Evolutionary conservation across 2,888 invertebrate species (phyloP), one percentile per base, ranked within the genome.

Genomic region (Drosophila buzzatii): DNA sequence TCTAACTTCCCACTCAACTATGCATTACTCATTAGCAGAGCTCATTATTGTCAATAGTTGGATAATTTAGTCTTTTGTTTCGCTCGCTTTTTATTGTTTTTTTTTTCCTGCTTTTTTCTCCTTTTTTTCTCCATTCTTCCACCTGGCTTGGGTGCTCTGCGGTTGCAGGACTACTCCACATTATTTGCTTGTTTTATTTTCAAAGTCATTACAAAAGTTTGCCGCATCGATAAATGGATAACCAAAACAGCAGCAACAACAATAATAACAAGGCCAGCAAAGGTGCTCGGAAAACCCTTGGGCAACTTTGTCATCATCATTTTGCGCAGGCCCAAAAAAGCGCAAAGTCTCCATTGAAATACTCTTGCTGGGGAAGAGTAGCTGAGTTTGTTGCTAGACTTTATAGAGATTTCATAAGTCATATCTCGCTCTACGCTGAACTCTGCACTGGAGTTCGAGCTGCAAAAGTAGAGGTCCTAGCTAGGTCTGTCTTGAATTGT

Each of bases 41-140:
- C 86, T 89, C 86, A 89, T 86, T 87, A 86, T 87, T 86, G 86
- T 89, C 86, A 86, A 86, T 86, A 86, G 86, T 89, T 89, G 77
- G 68, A 89, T 86, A 86, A 89, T 86, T 87, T 81, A 77, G 87
- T 81, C 73, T 78, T 85, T 79, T 74, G 71, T 68, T 75, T 70
- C 51, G 47, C 55, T 68, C 55, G 56, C 39, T 27, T 60, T 59
- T 60, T 61, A 35, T 53, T 65, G 44, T 39, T 51, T 49, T 31
- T 6, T 27, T 14, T 55, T 55, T 31, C 2, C 9, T 49, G 41
- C 35, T 42, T 62, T 52, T 1, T 33, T 37, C 42, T 59, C 9
- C 44, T 55, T 1, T 14, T 33, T 75, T 61, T 12, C 57, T 55
- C 10, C 41, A 47, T 37, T 47, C 49, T 42, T 62, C 42, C 76